A percentile compares a stretch with the other conserved stretches of the same genome.
phyloP scores from a whole-genome alignment of 2,113 vertebrate species.

The Lutjanus erythropterus region DNA sequence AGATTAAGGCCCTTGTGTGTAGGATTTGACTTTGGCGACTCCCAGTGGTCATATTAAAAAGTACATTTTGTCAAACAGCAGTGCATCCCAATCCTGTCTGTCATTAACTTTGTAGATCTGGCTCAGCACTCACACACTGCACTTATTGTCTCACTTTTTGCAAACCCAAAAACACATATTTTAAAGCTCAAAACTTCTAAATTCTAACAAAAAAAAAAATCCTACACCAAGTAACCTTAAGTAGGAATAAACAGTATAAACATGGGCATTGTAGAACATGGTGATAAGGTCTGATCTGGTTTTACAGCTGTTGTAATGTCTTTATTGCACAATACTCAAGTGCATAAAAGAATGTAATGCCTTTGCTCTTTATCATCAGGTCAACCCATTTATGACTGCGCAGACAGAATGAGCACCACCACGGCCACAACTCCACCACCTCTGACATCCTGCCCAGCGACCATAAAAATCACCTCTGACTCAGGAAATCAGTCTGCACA shows the following conservation, averaged over 20 bases:
- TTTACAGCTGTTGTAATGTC: neutral
- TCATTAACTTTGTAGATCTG: neutral
- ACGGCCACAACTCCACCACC: conserved; percentile 16
- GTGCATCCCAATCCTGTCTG: neutral
- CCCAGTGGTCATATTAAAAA: neutral
- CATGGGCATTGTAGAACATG: neutral
- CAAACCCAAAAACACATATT: too few relatives aligned
- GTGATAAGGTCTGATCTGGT: neutral
- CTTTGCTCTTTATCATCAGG: conserved; percentile 41
- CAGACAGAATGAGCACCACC: conserved; percentile 57
- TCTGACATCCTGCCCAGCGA: conserved; percentile 17
- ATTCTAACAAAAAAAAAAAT: neutral
- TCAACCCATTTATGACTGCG: conserved; percentile 60
- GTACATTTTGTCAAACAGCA: neutral
- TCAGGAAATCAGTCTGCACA: neutral
- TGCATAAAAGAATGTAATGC: neutral
- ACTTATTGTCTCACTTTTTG: neutral
- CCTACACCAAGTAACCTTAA: too few relatives aligned
- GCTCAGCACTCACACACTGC: too few relatives aligned
- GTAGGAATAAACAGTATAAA: neutral
- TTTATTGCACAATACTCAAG: neutral
- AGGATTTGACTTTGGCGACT: neutral
- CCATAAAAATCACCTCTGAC: neutral
- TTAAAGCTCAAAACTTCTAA: too few relatives aligned
- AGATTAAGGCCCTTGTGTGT: too few relatives aligned